phyloP scores from a whole-genome alignment of 1,140 invertebrate genomes.

The Cyclargus thomasi region DNA sequence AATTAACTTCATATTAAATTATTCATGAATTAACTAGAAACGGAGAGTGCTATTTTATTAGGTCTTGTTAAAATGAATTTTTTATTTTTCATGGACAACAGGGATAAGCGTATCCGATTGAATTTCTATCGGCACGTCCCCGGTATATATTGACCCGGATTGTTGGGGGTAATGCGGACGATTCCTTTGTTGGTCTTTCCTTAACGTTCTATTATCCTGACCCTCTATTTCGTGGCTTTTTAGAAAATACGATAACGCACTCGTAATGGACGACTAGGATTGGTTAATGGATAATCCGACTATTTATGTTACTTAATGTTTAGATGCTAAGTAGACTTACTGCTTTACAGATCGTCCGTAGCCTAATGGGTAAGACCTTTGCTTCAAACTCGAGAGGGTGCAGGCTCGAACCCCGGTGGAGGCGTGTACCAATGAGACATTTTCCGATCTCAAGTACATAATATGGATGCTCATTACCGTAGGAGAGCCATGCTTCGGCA shows the following conservation, averaged over 20 bases:
- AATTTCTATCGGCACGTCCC: conserved; percentile 1
- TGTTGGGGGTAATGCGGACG: conserved; percentile 3
- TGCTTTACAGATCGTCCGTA: no score
- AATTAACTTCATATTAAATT: no score
- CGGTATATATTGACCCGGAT: conserved; percentile 13
- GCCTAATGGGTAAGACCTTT: no score
- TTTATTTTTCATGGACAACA: background rate
- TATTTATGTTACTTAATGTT: background rate
- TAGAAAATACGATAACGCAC: conserved; percentile 9
- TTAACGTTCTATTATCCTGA: conserved; percentile 10
- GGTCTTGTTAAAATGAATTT: background rate
- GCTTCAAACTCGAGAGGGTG: no score
- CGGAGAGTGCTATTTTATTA: background rate
- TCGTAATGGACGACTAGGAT: conserved; percentile 1
- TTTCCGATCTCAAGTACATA: no score
- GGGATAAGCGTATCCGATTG: background rate
- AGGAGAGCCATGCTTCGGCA: no score
- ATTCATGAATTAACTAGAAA: no score
- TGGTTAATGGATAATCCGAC: background rate
- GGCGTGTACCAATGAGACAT: no score
- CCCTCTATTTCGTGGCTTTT: conserved; percentile 13
- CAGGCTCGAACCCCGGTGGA: no score
- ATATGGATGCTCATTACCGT: no score
- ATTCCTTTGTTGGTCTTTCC: conserved; percentile 10
- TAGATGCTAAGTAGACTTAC: background rate